phyloP scores from a whole-genome alignment of 2,113 vertebrate genomes.

The Hydrochoerus hydrochaeris region DNA sequence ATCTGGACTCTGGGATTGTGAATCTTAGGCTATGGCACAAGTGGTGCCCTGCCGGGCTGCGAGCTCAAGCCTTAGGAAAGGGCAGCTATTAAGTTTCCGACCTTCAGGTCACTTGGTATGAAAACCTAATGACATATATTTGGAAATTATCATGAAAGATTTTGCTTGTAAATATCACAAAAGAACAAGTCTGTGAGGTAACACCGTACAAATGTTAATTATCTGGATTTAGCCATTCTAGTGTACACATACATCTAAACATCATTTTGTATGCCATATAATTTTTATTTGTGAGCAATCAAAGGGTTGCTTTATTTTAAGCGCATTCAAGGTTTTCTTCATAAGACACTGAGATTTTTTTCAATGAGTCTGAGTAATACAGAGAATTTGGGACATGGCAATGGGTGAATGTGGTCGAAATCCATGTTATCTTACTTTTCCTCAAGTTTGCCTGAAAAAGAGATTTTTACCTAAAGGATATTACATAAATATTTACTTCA shows the following conservation, averaged over 20 bases:
- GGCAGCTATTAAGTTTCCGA: neutral
- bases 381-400: neutral
- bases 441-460: neutral
- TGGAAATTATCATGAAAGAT: neutral
- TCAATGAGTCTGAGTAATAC: neutral
- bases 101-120: neutral
- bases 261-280: neutral
- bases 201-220: neutral
- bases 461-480: neutral
- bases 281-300: neutral
- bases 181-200: neutral
- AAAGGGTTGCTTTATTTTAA: neutral
- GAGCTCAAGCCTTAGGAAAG: neutral
- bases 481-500: slow-evolving; percentile 30
- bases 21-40: neutral
- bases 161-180: neutral
- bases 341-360: neutral
- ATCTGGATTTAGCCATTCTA: neutral
- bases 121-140: neutral
- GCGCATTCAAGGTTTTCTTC: neutral
- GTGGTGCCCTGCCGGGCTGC: neutral
- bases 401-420: neutral
- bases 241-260: neutral
- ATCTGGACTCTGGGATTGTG: neutral
- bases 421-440: neutral